These are phyloP conservation scores for Folsomia manolachei DNA, from an alignment of 2,888 invertebrate genomes.

Conservation along the genomic window DNA sequence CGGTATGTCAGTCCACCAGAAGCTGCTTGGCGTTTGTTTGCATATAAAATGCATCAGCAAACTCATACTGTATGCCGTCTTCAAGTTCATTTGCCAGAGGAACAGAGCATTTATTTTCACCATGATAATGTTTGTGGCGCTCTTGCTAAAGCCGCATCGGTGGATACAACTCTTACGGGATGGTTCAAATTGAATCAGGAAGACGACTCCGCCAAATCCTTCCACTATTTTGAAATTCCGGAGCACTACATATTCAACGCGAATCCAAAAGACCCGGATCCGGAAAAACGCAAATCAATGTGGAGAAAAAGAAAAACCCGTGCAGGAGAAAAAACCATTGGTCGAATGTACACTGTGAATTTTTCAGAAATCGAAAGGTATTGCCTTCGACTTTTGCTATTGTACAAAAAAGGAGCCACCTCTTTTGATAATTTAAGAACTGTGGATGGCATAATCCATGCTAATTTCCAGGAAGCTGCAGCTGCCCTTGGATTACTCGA, in stretches of 20 bases:
- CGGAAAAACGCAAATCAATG: background rate
- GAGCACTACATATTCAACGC: conserved; percentile 32
- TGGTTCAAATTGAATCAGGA: conserved; percentile 49
- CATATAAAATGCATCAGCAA: conserved; percentile 50
- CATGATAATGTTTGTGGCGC: conserved; percentile 36
- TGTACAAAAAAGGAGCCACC: conserved; percentile 48
- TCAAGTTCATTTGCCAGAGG: conserved; percentile 52
- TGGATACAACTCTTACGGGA: conserved; percentile 43
- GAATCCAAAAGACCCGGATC: conserved; percentile 23
- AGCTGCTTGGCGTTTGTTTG: conserved; percentile 51
- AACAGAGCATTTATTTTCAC: conserved; percentile 42
- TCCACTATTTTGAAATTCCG: conserved; percentile 48
- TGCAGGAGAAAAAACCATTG: background rate
- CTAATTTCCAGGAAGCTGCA: background rate
- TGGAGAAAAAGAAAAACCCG: conserved; percentile 4
- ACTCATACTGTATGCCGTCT: conserved; percentile 52
- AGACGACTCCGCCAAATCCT: conserved; percentile 28
- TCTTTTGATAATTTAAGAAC: conserved; percentile 50
- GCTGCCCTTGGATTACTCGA: background rate
- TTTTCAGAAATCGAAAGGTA: conserved; percentile 49
- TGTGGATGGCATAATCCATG: background rate
- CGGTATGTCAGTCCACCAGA: conserved; percentile 52
- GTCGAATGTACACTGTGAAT: conserved; percentile 5
- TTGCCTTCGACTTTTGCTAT: conserved; percentile 48
- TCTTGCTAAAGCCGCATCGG: conserved; percentile 22